Percentiles rank a stretch among this genome's conserved stretches.
These are phyloP conservation scores for Synanceia verrucosa DNA, from an alignment of 2,797 vertebrate genomes.

Conservation along the genomic window DNA sequence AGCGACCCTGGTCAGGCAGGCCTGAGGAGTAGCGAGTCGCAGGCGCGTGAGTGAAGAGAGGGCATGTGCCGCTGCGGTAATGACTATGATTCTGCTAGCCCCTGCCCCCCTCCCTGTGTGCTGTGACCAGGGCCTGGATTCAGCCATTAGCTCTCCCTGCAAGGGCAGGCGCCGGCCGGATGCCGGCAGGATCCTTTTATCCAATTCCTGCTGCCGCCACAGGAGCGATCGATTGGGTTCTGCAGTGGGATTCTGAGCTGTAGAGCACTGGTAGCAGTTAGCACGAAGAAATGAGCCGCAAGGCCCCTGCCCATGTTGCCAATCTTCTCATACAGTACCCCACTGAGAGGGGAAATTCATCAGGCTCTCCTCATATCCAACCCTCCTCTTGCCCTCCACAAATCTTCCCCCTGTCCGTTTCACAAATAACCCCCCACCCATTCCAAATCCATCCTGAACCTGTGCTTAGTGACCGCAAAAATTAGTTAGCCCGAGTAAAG, in stretches of 20 bases:
- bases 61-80: constrained; percentile 84
- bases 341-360: constrained; percentile 89
- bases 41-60: constrained; percentile 74
- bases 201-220: constrained; percentile 84
- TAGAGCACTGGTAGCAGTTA: constrained; percentile 84
- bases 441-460: constrained; percentile 86
- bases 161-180: constrained; percentile 84
- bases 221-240: constrained; percentile 91
- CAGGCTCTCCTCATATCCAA: constrained; percentile 77
- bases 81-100: constrained; percentile 83
- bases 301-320: constrained; percentile 85
- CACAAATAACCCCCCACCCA: constrained; percentile 71
- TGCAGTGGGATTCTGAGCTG: constrained; percentile 81
- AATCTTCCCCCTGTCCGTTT: constrained; percentile 34
- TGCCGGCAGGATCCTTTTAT: constrained; percentile 86
- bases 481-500: constrained; percentile 86
- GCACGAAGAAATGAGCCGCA: constrained; percentile 89
- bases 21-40: constrained; percentile 73
- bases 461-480: constrained; percentile 83
- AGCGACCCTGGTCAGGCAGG: constrained; percentile 71
- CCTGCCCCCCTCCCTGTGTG: constrained; percentile 74
- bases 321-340: constrained; percentile 87
- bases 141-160: constrained; percentile 85
- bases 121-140: constrained; percentile 87
- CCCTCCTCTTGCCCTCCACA: constrained; percentile 39